Evolutionary conservation across 1,140 invertebrate genomes (phyloP).

Genomic region (Lutraria rhynchaena): DNA sequence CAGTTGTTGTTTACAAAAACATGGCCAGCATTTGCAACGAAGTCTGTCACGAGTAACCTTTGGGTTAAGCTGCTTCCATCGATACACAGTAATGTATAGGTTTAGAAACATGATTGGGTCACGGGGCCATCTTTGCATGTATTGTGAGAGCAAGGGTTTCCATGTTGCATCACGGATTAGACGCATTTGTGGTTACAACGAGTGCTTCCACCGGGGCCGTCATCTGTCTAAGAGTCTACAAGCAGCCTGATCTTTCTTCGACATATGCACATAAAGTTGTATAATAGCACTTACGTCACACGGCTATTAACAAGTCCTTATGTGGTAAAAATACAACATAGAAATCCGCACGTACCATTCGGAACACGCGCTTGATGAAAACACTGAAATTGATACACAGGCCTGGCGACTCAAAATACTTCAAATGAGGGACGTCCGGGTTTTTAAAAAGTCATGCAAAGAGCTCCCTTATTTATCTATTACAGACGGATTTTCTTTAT

Average conservation of each 20-base stretch:
- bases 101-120: neutral
- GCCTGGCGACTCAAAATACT: neutral
- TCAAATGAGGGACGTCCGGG: slow-evolving; percentile 16
- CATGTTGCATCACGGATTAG: slow-evolving; percentile 1
- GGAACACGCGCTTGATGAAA: slow-evolving; percentile 30
- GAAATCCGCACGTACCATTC: too few relatives aligned
- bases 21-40: neutral
- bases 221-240: slow-evolving; percentile 27
- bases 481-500: slow-evolving; percentile 39
- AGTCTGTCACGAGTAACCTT: slow-evolving; percentile 24
- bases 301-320: too few relatives aligned
- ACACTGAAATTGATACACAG: slow-evolving; percentile 51
- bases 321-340: too few relatives aligned
- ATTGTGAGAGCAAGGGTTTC: slow-evolving; percentile 2
- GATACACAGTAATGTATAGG: slow-evolving; percentile 13
- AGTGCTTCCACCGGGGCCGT: neutral
- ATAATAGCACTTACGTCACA: too few relatives aligned
- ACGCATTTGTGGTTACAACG: slow-evolving; percentile 11
- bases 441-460: slow-evolving; percentile 23
- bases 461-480: slow-evolving; percentile 51
- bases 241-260: too few relatives aligned
- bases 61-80: slow-evolving; percentile 15
- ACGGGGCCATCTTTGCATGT: slow-evolving; percentile 4
- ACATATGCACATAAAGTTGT: slow-evolving; percentile 11
- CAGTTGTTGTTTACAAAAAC: too few relatives aligned